Evolutionary conservation across 2,888 invertebrate genomes (phyloP).

Genomic region (Callinectes sapidus): DNA sequence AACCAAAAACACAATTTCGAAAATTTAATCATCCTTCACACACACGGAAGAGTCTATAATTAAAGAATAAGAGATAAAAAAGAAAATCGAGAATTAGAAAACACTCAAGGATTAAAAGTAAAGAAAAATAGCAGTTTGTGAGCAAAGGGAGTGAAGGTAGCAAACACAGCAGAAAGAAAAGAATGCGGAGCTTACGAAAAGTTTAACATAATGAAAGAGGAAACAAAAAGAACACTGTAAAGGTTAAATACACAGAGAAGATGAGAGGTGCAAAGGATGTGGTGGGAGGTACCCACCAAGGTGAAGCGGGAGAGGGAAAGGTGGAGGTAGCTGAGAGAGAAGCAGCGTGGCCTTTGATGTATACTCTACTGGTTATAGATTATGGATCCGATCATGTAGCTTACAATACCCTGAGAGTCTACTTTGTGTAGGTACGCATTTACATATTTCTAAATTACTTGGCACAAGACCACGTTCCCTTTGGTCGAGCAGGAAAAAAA

Average conservation of each 20-base stretch:
- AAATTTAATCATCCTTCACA: too few relatives aligned
- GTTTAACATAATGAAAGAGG: too few relatives aligned
- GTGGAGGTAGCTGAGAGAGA: background rate
- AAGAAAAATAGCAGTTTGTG: too few relatives aligned
- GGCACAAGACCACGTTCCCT: background rate
- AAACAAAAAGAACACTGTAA: background rate
- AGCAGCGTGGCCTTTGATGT: background rate
- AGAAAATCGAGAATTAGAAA: too few relatives aligned
- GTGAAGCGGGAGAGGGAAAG: background rate
- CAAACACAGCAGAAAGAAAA: too few relatives aligned
- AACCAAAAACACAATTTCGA: too few relatives aligned
- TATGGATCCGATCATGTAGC: background rate
- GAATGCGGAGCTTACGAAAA: too few relatives aligned
- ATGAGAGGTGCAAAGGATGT: background rate
- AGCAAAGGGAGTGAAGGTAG: too few relatives aligned
- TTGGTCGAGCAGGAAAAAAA: background rate
- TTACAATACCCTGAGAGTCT: background rate
- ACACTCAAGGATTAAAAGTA: too few relatives aligned
- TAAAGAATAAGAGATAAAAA: too few relatives aligned
- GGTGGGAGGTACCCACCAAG: background rate
- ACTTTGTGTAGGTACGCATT: background rate
- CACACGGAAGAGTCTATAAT: too few relatives aligned
- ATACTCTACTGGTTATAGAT: background rate
- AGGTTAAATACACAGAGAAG: background rate
- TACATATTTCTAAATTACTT: slow-evolving; percentile 7